Base-by-base conservation (phyloP, 1,140 invertebrate species). In the Drosophila subobscura region DNA sequence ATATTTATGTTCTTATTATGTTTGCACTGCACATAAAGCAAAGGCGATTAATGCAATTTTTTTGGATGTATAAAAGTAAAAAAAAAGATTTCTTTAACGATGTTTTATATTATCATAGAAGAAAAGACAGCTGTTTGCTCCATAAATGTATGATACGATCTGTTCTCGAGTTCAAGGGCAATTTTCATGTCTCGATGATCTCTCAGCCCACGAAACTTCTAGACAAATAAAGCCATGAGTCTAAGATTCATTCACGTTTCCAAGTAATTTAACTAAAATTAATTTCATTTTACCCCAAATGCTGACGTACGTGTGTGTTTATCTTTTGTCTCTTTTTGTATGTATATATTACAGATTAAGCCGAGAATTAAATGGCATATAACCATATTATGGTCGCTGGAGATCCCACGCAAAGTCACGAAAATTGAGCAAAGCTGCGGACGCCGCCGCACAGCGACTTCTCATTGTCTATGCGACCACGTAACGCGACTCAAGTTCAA, bases 351-450 rank as follows among this genome's bases (percentile, higher is more conserved):
- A 83, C 83, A 88, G 84, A 88, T 88, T 83, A 81, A 83, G 67
- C 67, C 75, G 72, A 75, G 57, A 71, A 80, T 79, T 86, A 63
- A 88, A 76, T 88, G 83, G 74, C 83, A 73, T 76, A 74, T 88
- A 72, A 64, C 83, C 74, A 54, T 77, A 72, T 86, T 86, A 78
- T 78, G 83, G 78, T 65, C 80, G 58, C 61, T 53, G 55, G 70
- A 22, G 40, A 55, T 64, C 83, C 83, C 83, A 86, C 83, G 83
- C 83, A 86, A 71, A 86, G 78, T 86, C 83, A 86, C 78, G 83
- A 86, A 81, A 88, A 88, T 77, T 85, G 47, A 58, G 33, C 33
- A 37, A 37, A 37, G 10, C 33, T 3, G 12, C 33, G 33, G 1
- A 12, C 33, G 10, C 8, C 33, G 10, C 8, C 29, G 10, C 29